Percentiles rank a stretch among this genome's conserved stretches.
phyloP scores from a whole-genome alignment of 2,797 vertebrate genomes.

The Bucorvus abyssinicus region DNA sequence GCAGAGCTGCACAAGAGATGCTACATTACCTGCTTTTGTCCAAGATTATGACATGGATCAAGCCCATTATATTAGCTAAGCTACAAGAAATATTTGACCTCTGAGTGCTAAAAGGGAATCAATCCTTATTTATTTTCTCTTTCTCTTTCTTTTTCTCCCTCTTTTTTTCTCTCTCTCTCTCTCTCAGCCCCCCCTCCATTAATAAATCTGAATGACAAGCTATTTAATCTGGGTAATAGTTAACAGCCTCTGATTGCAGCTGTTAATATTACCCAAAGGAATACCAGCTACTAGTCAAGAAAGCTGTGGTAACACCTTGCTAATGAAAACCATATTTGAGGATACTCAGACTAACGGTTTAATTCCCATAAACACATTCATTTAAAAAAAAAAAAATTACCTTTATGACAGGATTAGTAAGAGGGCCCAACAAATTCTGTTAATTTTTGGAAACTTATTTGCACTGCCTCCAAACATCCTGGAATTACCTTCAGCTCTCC shows the following conservation, averaged over 20 bases:
- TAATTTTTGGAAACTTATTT: background rate
- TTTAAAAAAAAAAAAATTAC: background rate
- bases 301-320: background rate
- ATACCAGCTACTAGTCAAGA: slow-evolving; percentile 30
- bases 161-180: no score
- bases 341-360: background rate
- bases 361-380: background rate
- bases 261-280: slow-evolving; percentile 56
- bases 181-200: no score
- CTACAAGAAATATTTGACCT: slow-evolving; percentile 34
- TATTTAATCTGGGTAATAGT: slow-evolving; percentile 55
- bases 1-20: background rate
- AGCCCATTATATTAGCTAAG: background rate
- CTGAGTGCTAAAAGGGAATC: background rate
- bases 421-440: background rate
- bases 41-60: background rate
- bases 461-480: background rate
- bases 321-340: slow-evolving; percentile 30
- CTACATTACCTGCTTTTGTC: background rate
- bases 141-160: no score
- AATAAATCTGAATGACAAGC: slow-evolving; percentile 50
- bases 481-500: background rate
- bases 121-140: background rate
- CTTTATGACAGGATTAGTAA: background rate
- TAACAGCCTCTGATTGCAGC: slow-evolving; percentile 49